phyloP scores from a whole-genome alignment of 2,888 invertebrate genomes.

The Anagyrus pseudococci region DNA sequence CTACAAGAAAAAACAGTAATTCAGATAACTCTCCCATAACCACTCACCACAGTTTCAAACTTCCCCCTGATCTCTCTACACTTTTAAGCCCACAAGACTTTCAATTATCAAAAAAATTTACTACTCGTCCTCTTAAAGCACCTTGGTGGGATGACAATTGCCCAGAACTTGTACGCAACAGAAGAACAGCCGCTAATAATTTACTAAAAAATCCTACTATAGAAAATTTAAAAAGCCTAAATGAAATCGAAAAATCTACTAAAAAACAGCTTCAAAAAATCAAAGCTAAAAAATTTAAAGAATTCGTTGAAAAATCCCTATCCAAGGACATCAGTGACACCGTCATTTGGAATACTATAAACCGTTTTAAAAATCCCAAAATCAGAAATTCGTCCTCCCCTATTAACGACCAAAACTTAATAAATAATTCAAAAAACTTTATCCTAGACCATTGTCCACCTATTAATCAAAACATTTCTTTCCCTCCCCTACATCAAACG shows the following conservation, averaged over 20 bases:
- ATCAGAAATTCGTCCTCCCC: neutral
- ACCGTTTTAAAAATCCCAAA: neutral
- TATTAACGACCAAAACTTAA: neutral
- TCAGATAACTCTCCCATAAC: neutral
- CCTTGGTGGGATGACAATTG: conserved; percentile 10
- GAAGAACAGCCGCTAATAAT: neutral
- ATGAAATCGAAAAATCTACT: neutral
- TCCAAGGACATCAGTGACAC: neutral
- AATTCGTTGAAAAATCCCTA: neutral
- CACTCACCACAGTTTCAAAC: neutral
- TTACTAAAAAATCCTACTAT: neutral
- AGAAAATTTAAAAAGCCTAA: neutral
- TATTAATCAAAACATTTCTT: neutral
- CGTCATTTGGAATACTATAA: neutral
- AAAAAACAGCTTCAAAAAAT: neutral
- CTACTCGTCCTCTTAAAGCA: neutral
- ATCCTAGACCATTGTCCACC: neutral
- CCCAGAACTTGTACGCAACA: neutral
- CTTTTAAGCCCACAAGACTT: neutral
- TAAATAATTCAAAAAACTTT: neutral
- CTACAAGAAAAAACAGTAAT: neutral
- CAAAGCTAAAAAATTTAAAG: neutral
- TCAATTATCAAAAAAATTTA: neutral
- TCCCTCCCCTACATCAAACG: neutral
- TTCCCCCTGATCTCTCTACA: neutral